phyloP scores from a whole-genome alignment of 1,140 invertebrate genomes.

The Limonius californicus region DNA sequence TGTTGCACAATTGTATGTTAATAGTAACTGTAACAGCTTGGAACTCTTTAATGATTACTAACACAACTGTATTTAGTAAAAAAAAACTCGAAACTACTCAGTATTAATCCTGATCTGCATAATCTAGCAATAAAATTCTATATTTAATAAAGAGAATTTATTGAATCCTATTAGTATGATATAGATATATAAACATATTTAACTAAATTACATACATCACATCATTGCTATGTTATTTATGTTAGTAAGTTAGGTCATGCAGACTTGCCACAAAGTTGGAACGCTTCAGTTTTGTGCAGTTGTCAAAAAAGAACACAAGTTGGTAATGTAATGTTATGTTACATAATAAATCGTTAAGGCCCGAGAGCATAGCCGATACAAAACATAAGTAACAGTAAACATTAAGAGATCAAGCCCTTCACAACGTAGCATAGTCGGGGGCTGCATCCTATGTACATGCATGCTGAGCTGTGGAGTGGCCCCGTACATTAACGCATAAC shows the following conservation, averaged over 20 bases:
- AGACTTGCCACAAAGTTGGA: conserved; percentile 23
- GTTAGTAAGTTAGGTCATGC: conserved; percentile 37
- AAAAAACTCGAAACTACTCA: too few species aligned
- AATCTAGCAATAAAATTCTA: too few species aligned
- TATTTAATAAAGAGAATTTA: too few species aligned
- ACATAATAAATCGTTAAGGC: conserved; percentile 16
- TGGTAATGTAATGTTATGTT: neutral
- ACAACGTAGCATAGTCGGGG: conserved; percentile 31
- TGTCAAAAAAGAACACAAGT: conserved; percentile 24
- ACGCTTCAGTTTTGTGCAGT: conserved; percentile 17
- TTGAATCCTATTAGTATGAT: neutral
- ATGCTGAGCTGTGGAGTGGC: conserved; percentile 2
- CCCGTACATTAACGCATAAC: neutral
- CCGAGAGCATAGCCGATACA: conserved; percentile 23
- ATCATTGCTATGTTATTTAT: conserved; percentile 39
- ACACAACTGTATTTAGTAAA: too few species aligned
- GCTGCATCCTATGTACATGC: conserved; percentile 21
- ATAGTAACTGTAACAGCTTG: too few species aligned
- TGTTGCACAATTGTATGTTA: too few species aligned
- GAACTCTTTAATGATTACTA: too few species aligned
- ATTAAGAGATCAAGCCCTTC: conserved; percentile 42
- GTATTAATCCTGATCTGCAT: too few species aligned
- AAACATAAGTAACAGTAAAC: conserved; percentile 38
- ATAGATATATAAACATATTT: conserved; percentile 40
- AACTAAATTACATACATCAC: conserved; percentile 38